Percentiles rank a stretch among this genome's conserved stretches.
These are phyloP conservation scores for Antheraea mylitta DNA, from an alignment of 1,140 invertebrate species.

Conservation along the genomic window DNA sequence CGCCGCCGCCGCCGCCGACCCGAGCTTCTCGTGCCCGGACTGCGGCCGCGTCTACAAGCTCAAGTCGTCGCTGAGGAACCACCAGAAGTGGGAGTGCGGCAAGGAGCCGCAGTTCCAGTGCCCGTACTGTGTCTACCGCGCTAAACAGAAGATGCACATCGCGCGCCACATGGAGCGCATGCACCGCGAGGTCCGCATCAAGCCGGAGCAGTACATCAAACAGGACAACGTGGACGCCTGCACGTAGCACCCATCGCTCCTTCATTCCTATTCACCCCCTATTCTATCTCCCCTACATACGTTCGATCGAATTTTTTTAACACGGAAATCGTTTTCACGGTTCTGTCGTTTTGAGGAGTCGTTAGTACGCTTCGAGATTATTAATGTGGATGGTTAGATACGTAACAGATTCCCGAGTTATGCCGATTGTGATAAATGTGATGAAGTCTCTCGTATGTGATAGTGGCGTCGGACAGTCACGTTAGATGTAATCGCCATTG, in stretches of 20 bases:
- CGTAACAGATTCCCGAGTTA: constrained; percentile 35
- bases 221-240: constrained; percentile 77
- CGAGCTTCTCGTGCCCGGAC: constrained; percentile 86
- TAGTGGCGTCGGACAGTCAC: constrained; percentile 66
- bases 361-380: background rate
- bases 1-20: constrained; percentile 61
- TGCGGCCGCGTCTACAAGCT: constrained; percentile 91
- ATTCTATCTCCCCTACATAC: background rate
- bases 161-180: constrained; percentile 92
- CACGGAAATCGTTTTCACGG: background rate
- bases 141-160: constrained; percentile 92
- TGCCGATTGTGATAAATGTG: constrained; percentile 70
- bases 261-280: background rate
- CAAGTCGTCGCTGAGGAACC: constrained; percentile 90
- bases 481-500: constrained; percentile 57
- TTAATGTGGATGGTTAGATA: background rate
- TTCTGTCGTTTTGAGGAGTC: background rate
- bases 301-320: background rate
- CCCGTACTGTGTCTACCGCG: constrained; percentile 89
- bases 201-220: constrained; percentile 69
- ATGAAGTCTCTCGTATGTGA: constrained; percentile 66
- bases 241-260: constrained; percentile 47
- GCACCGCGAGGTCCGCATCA: constrained; percentile 86
- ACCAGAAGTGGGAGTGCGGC: constrained; percentile 93
- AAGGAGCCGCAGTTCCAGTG: constrained; percentile 91